Base-by-base conservation (phyloP, 2,113 vertebrate species). In the Oreocharis arfaki region DNA sequence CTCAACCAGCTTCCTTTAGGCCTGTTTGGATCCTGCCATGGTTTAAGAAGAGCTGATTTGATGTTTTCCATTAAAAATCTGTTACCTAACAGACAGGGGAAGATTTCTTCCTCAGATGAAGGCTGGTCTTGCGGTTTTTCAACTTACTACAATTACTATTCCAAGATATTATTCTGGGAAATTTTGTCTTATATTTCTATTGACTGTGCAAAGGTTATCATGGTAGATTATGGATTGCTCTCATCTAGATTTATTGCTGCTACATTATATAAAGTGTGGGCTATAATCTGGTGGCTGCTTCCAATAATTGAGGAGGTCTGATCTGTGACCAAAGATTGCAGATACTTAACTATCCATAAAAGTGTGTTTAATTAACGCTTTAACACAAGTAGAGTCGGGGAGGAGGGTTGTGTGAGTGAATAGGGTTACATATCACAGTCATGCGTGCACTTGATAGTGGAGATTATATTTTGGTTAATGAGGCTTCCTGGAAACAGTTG, bases 401-500 rank as follows among this genome's bases (percentile, higher is more conserved):
- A 84, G 82, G 86, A 86, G 76, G 76, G 68, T 20, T 81, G 44
- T 77, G 53, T 44, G 84, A 87, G 95, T 69, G 90, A 94, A 85
- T 65, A 82, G 85, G 87, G 71, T 96, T 93, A 27, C 1, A 0
- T 71, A 60, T 85, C 88, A 16, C 39, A 22, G 15, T 53, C 68
- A 4, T 49, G 79, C 21, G 1, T 79, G 78, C 37, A 1, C 61
- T 84, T 26, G 83, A 32, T 75, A 83, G 77, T 59, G 55, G 71
- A 92, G 85, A 33, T 77, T 59, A 37, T 60, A 22, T 93, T 93
- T 87, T 79, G 93, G 60, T 75, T 93, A 67, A 82, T 84, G 75
- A 90, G 93, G 97, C 97, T 97, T 97, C 93, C 39, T 85, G 97
- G 97, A 98, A 98, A 98, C 79, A 97, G 95, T 97, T 97, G 97